phyloP scores from a whole-genome alignment of 2,888 invertebrate genomes.

The Gastrophysa polygoni region DNA sequence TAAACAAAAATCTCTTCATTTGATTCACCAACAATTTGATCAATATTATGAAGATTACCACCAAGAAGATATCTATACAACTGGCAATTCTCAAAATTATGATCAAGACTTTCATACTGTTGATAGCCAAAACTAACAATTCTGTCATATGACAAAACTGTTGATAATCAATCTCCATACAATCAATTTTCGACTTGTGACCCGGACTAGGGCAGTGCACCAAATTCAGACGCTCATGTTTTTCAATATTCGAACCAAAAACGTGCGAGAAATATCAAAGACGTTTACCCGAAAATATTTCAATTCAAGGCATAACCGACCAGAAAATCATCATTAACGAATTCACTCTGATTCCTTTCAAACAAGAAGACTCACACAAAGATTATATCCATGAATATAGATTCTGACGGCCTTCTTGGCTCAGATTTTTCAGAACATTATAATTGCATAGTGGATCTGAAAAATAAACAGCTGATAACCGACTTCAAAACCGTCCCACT shows the following conservation, averaged over 20 bases:
- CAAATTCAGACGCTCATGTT: neutral
- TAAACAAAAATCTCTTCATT: neutral
- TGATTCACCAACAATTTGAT: neutral
- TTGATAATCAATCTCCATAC: neutral
- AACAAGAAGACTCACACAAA: neutral
- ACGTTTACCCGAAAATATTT: neutral
- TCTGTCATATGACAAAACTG: neutral
- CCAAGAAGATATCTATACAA: no score
- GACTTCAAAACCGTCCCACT: conserved; percentile 12
- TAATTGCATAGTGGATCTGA: conserved; percentile 3
- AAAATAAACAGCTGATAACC: conserved; percentile 3
- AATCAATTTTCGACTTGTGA: neutral
- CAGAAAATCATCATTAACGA: neutral
- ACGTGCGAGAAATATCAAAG: no score
- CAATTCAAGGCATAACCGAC: neutral
- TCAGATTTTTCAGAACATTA: conserved; percentile 3
- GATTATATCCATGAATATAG: neutral
- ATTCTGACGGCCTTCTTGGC: neutral
- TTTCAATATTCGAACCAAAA: neutral
- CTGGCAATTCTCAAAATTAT: neutral
- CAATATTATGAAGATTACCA: no score
- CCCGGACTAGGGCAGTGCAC: neutral
- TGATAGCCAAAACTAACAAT: neutral
- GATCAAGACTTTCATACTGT: neutral
- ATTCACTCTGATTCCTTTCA: neutral